Evolutionary conservation across 2,888 invertebrate genomes (phyloP).

Genomic region (Andrena praecox): DNA sequence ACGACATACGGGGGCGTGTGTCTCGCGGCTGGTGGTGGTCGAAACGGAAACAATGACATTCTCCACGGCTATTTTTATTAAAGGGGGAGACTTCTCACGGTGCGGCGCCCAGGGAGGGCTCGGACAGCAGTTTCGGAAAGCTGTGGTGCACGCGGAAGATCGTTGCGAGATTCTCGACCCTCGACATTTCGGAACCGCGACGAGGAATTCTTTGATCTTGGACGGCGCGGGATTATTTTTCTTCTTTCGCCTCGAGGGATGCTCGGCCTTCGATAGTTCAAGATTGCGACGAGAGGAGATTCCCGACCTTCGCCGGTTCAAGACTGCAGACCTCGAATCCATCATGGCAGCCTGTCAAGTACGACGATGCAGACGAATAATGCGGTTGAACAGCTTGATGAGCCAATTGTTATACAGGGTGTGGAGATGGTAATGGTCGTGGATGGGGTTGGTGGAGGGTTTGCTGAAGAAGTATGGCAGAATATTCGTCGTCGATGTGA

Average conservation of each 20-base stretch:
- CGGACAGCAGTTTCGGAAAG: neutral
- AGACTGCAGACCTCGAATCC: slow-evolving; percentile 19
- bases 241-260: slow-evolving; percentile 3
- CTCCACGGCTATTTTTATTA: neutral
- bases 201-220: neutral
- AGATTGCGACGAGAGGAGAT: slow-evolving; percentile 4
- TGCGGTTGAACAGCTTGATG: neutral
- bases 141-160: neutral
- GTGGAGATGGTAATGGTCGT: neutral
- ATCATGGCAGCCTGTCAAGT: slow-evolving; percentile 43
- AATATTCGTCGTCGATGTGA: neutral
- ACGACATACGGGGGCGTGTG: slow-evolving; percentile 86
- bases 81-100: neutral
- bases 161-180: slow-evolving; percentile 1
- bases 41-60: slow-evolving; percentile 58
- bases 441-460: neutral
- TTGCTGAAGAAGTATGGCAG: neutral
- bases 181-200: neutral
- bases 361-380: slow-evolving; percentile 7
- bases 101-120: neutral
- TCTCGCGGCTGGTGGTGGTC: slow-evolving; percentile 74
- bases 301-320: slow-evolving; percentile 19
- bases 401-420: slow-evolving; percentile 21
- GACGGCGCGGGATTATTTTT: neutral
- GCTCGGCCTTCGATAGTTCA: slow-evolving; percentile 9